These are phyloP conservation scores for Triplophysa tibetana DNA, from an alignment of 2,113 vertebrate genomes.

Conservation along the genomic window DNA sequence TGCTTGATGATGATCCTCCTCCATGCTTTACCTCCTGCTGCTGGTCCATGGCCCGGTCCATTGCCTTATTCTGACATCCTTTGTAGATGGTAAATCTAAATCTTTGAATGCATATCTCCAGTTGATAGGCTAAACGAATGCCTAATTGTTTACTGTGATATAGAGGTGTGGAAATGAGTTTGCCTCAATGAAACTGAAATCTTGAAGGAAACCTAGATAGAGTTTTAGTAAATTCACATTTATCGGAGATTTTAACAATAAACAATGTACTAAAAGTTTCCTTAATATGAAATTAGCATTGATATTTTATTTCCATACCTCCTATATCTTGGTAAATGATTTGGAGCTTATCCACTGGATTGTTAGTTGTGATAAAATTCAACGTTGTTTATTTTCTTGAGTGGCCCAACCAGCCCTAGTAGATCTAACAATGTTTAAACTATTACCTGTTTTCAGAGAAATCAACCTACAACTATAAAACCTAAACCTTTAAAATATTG, in stretches of 20 bases:
- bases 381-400: too few species aligned
- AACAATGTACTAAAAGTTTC: neutral
- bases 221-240: neutral
- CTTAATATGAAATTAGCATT: neutral
- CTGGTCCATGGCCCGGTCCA: constrained; percentile 42
- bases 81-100: constrained; percentile 64
- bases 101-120: constrained; percentile 18
- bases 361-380: neutral
- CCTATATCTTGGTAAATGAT: constrained; percentile 20
- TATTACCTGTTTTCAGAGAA: too few species aligned
- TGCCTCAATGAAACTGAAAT: neutral
- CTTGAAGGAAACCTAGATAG: too few species aligned
- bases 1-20: constrained; percentile 51
- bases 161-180: constrained; percentile 10
- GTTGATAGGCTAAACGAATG: constrained; percentile 35
- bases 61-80: constrained; percentile 31
- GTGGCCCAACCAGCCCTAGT: too few species aligned
- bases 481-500: too few species aligned
- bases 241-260: neutral
- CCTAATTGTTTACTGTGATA: constrained; percentile 32
- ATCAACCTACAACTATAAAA: too few species aligned
- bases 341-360: constrained; percentile 40
- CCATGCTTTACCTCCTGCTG: constrained; percentile 34
- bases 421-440: too few species aligned
- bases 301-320: neutral